These are phyloP conservation scores for Panurus biarmicus DNA, from an alignment of 2,113 vertebrate genomes.

Conservation along the genomic window DNA sequence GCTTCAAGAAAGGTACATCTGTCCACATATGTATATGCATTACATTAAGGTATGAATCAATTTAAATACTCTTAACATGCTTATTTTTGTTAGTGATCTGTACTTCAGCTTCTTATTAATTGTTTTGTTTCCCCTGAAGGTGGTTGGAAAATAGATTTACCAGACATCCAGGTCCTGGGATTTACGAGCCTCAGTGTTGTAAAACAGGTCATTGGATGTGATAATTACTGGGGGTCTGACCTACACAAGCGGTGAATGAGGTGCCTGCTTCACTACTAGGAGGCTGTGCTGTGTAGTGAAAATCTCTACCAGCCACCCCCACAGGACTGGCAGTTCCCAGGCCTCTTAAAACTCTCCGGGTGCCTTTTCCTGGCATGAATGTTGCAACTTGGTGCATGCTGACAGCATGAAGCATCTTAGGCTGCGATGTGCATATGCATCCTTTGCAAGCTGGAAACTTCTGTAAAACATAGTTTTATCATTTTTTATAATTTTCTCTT, in stretches of 20 bases:
- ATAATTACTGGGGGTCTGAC: background rate
- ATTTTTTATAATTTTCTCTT: background rate
- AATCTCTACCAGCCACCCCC: background rate
- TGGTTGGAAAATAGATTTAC: background rate
- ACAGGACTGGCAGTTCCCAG: background rate
- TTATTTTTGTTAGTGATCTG: background rate
- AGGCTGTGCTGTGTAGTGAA: background rate
- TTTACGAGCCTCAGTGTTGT: rapidly evolving
- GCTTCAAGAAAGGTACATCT: background rate
- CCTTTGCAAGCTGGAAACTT: background rate
- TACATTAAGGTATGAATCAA: background rate
- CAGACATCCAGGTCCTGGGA: background rate
- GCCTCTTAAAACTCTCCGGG: no score
- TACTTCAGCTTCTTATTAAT: background rate
- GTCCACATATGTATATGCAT: background rate
- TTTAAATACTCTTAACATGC: background rate
- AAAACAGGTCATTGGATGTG: background rate
- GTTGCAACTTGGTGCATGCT: background rate
- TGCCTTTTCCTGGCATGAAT: background rate
- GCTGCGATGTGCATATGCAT: rapidly evolving
- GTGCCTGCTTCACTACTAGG: background rate
- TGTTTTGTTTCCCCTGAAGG: background rate
- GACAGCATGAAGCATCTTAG: background rate
- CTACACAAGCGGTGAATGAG: background rate
- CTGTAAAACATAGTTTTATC: background rate